These are phyloP conservation scores for Eciton burchellii DNA, from an alignment of 1,140 invertebrate species.

Conservation along the genomic window DNA sequence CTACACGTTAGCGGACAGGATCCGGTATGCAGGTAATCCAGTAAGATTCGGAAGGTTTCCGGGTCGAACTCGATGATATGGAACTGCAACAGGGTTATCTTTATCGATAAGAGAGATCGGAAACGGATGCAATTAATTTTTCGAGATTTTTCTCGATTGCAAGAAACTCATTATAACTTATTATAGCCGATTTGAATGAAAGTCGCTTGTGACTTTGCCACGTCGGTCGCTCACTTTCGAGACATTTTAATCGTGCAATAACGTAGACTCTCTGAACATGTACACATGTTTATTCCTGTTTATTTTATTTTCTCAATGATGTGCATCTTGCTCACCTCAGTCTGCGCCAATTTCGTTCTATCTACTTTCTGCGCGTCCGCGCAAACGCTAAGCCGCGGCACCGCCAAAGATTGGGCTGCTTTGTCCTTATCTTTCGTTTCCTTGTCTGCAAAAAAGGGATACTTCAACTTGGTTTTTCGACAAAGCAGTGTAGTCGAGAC, in stretches of 20 bases:
- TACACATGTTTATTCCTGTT: neutral
- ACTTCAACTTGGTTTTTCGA: neutral
- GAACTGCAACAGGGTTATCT: constrained; percentile 87
- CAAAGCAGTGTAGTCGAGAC: neutral
- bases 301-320: neutral
- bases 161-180: neutral
- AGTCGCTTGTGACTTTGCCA: too few relatives aligned
- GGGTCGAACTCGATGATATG: constrained; percentile 98
- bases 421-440: constrained; percentile 91
- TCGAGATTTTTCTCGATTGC: neutral
- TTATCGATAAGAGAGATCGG: neutral
- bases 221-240: neutral
- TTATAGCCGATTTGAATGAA: too few relatives aligned
- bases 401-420: constrained; percentile 89
- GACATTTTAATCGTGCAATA: neutral
- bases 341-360: constrained; percentile 94
- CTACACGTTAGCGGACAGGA: constrained; percentile 96
- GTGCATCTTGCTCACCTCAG: constrained; percentile 88
- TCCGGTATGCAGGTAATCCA: constrained; percentile 97
- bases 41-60: constrained; percentile 95
- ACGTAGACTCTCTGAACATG: neutral
- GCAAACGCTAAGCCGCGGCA: constrained; percentile 95
- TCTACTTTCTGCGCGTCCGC: constrained; percentile 97
- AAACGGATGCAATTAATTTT: constrained; percentile 72
- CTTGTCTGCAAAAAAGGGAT: constrained; percentile 87